phyloP scores from a whole-genome alignment of 2,113 vertebrate species.

The Ictidomys tridecemlineatus region DNA sequence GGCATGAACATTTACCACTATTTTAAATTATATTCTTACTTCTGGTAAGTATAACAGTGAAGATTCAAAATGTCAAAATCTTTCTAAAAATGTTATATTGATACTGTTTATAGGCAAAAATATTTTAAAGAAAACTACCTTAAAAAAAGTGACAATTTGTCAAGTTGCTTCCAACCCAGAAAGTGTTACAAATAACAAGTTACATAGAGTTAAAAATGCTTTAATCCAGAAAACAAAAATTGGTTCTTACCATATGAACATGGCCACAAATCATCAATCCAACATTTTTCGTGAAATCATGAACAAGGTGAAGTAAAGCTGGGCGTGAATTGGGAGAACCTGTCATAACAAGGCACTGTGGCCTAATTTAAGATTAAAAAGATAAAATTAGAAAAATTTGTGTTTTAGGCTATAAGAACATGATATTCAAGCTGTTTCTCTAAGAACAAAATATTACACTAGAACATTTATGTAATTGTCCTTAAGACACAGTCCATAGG shows the following conservation, averaged over 20 bases:
- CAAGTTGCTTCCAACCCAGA: constrained; percentile 36
- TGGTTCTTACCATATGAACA: constrained; percentile 92
- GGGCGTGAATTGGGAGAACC: constrained; percentile 96
- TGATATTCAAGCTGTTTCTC: background rate
- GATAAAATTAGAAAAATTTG: constrained; percentile 44
- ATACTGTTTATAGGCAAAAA: background rate
- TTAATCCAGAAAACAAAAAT: constrained; percentile 33
- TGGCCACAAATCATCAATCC: constrained; percentile 98
- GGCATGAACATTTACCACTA: background rate
- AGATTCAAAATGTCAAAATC: background rate
- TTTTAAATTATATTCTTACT: constrained; percentile 47
- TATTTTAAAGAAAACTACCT: constrained; percentile 50
- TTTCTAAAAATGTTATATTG: background rate
- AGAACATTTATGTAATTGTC: background rate
- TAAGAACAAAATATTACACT: background rate
- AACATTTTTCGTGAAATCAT: constrained; percentile 98
- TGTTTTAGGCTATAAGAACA: constrained; percentile 11
- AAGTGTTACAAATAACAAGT: background rate
- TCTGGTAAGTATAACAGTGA: background rate
- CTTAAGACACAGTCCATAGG: background rate
- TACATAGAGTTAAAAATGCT: background rate
- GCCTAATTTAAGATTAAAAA: constrained; percentile 87
- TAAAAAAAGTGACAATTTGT: background rate
- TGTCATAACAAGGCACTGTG: constrained; percentile 98
- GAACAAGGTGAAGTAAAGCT: constrained; percentile 96